Base-by-base conservation (phyloP, 2,113 vertebrate species). In the Gadus chalcogrammus region DNA sequence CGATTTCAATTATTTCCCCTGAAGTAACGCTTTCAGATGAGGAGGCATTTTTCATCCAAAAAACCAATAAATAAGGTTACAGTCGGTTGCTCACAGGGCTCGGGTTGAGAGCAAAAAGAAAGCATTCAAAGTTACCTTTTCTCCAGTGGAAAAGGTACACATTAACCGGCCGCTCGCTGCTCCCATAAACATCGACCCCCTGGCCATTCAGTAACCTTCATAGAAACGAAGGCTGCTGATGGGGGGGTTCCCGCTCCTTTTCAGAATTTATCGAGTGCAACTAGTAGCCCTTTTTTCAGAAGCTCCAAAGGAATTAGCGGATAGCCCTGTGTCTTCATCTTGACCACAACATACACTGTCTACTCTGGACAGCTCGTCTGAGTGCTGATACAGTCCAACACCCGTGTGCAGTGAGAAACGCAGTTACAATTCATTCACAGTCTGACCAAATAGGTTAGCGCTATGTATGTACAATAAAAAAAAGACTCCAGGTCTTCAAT, bases 251-350 rank as follows among this genome's bases (percentile, higher is more conserved):
- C 42, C 42, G 42, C 42, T 13, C 42, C 1, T 55, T 63, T 68
- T 2, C 67, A 75, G 76, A 31, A 27, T 72, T 79, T 76, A 82
- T 78, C 78, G 68, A 87, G 87, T 88, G 88, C 84, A 85, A 82
- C 79, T 79, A 28, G 72, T 87, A 90, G 87, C 90, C 87, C 88
- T 91, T 84, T 58, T 65, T 73, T 48, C 55, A 79, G 79, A 86
- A 87, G 70, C 75, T 82, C 73, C 66, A 73, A 83, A 88, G 83
- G 24, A 85, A 78, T 65, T 48, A 48, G 42, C 42, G 42, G 42
- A 13, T 48, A 9, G 42, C 42, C 42, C 8, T 2, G 8, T 48
- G 42, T 48, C 42, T 48, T 48, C 42, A 11, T 9, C 42, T 13
- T 12, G 42, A 13, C 8, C 42, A 48, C 9, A 13, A 48, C 6